phyloP scores from a whole-genome alignment of 2,888 invertebrate genomes.

The Lordiphosa andalusiaca region DNA sequence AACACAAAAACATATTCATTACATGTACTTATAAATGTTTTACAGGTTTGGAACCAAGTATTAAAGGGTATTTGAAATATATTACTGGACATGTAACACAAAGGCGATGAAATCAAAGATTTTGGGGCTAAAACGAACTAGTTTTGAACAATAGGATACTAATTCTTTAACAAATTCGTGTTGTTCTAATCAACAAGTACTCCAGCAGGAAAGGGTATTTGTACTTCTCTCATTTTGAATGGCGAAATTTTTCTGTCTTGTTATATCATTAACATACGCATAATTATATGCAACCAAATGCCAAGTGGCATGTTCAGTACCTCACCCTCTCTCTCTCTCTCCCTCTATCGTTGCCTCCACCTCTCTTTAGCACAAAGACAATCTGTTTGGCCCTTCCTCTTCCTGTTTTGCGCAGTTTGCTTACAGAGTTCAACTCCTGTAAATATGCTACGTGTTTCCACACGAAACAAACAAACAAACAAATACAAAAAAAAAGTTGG shows the following conservation, averaged over 20 bases:
- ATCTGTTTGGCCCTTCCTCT: slow-evolving; percentile 51
- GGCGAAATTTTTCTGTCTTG: neutral
- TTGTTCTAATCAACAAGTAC: too few relatives aligned
- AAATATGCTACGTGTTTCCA: slow-evolving; percentile 49
- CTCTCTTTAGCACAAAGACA: slow-evolving; percentile 47
- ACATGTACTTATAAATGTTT: slow-evolving; percentile 18
- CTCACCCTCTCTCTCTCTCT: neutral
- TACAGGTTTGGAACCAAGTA: neutral
- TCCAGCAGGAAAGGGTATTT: neutral
- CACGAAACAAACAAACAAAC: slow-evolving; percentile 23
- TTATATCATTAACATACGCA: slow-evolving; percentile 49
- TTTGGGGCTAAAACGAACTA: too few relatives aligned
- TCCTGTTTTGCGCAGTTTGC: slow-evolving; percentile 48
- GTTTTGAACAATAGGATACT: too few relatives aligned
- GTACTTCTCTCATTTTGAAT: neutral
- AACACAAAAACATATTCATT: slow-evolving; percentile 23
- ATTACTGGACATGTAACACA: too few relatives aligned
- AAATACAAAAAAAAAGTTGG: slow-evolving; percentile 48
- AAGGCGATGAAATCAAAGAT: too few relatives aligned
- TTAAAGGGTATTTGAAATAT: too few relatives aligned
- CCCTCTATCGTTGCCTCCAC: slow-evolving; percentile 6
- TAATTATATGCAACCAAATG: slow-evolving; percentile 56
- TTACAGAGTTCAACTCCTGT: slow-evolving; percentile 57
- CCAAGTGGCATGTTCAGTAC: slow-evolving; percentile 45
- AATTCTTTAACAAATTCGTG: too few relatives aligned